phyloP scores from a whole-genome alignment of 2,113 vertebrate species.

The Orthonyx spaldingii region DNA sequence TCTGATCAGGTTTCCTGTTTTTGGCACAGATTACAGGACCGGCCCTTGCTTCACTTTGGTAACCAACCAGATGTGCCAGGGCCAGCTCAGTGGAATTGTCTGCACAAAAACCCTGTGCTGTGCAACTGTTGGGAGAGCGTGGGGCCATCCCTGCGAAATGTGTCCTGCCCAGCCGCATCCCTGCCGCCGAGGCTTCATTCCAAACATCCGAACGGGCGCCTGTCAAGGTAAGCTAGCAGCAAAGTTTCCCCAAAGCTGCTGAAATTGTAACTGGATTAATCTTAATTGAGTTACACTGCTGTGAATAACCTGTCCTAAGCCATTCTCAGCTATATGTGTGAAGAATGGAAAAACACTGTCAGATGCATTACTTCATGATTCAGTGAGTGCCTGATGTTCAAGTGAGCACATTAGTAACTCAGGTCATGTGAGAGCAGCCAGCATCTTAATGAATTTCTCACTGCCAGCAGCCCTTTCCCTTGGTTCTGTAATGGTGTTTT shows the following conservation, averaged over 20 bases:
- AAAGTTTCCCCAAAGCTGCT: conserved; percentile 38
- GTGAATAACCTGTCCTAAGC: conserved; percentile 75
- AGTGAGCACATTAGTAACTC: conserved; percentile 55
- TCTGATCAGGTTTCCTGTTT: conserved; percentile 21
- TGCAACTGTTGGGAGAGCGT: conserved; percentile 93
- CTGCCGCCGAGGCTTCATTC: conserved; percentile 95
- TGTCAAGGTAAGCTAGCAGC: conserved; percentile 87
- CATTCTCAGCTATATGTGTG: conserved; percentile 68
- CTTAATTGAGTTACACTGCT: conserved; percentile 78
- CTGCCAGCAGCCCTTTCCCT: conserved; percentile 37
- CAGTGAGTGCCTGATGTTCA: conserved; percentile 70
- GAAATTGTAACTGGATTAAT: conserved; percentile 68
- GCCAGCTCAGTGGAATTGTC: conserved; percentile 94
- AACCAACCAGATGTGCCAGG: conserved; percentile 99
- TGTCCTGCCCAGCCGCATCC: conserved; percentile 96
- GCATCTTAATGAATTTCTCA: conserved; percentile 52
- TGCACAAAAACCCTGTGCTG: conserved; percentile 98
- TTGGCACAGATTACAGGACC: conserved; percentile 89
- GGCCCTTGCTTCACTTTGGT: conserved; percentile 95
- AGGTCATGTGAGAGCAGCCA: conserved; percentile 57
- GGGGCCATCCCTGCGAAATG: conserved; percentile 98
- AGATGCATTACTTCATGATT: conserved; percentile 69
- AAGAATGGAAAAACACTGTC: conserved; percentile 76
- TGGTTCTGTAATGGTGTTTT: conserved; percentile 14
- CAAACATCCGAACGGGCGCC: conserved; percentile 92